A percentile compares a stretch with the other conserved stretches of the same genome.
These are phyloP conservation scores for Thripadectes ignobilis DNA, from an alignment of 2,797 vertebrate species.

Conservation along the genomic window DNA sequence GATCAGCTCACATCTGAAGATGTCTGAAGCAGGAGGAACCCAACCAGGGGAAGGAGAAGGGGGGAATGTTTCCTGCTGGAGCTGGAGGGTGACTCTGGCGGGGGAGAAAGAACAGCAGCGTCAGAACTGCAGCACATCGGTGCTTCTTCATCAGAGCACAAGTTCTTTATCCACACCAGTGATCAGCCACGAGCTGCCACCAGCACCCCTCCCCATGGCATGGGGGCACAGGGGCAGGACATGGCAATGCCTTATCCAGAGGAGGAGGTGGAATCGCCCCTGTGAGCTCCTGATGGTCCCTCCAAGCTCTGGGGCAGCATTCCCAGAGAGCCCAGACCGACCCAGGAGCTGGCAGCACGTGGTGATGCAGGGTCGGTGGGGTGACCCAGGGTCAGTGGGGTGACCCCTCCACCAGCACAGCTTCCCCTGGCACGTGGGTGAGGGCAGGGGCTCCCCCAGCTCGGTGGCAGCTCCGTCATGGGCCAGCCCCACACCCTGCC, in stretches of 20 bases:
- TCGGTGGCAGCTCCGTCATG: too few relatives aligned
- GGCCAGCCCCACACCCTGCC: too few relatives aligned
- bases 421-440: too few relatives aligned
- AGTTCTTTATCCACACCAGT: accelerated
- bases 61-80: background rate
- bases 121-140: background rate
- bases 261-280: background rate
- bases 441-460: too few relatives aligned
- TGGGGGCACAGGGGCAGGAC: background rate
- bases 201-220: background rate
- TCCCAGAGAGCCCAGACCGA: background rate
- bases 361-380: too few relatives aligned
- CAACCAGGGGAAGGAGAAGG: background rate
- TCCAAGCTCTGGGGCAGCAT: background rate
- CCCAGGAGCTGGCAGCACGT: background rate
- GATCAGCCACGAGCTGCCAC: background rate
- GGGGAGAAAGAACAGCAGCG: background rate
- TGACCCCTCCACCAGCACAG: too few relatives aligned
- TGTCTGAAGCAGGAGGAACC: background rate
- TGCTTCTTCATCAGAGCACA: background rate
- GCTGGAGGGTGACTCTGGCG: background rate
- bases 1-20: background rate
- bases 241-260: accelerated
- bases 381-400: too few relatives aligned
- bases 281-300: background rate